A percentile compares a stretch with the other conserved stretches of the same genome.
These are phyloP conservation scores for Pseudobourletiella spinata DNA, from an alignment of 1,140 invertebrate genomes.

Conservation along the genomic window DNA sequence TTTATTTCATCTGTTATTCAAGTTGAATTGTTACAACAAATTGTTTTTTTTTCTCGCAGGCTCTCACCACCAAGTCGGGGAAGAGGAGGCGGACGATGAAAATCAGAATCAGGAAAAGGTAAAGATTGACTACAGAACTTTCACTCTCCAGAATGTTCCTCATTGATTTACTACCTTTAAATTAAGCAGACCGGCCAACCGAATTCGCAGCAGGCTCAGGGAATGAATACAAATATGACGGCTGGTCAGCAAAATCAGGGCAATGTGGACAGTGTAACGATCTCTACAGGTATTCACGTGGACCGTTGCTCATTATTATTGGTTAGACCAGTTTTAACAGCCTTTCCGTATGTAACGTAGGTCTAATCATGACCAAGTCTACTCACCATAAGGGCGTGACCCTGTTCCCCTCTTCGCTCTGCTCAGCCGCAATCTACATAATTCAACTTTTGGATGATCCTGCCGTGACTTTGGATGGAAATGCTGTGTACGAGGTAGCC, in stretches of 20 bases:
- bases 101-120: constrained; percentile 13
- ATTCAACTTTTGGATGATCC: constrained; percentile 91
- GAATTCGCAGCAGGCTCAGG: not conserved
- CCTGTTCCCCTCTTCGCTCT: constrained; percentile 92
- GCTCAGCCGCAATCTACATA: constrained; percentile 88
- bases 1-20: too few species aligned
- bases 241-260: constrained; percentile 9
- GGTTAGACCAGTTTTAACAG: too few species aligned
- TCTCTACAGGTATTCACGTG: constrained; percentile 32
- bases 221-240: not conserved
- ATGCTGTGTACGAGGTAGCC: constrained; percentile 78
- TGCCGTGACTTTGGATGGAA: constrained; percentile 87
- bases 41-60: constrained; percentile 25
- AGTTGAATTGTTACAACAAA: too few species aligned
- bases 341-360: too few species aligned
- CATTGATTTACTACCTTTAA: too few species aligned
- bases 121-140: too few species aligned
- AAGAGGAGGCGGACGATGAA: constrained; percentile 69
- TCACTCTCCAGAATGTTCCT: too few species aligned
- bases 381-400: constrained; percentile 76
- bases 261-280: constrained; percentile 25
- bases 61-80: constrained; percentile 67
- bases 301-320: too few species aligned
- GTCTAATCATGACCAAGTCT: constrained; percentile 22
- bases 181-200: constrained; percentile 1